Conservation (phyloP, 2,797 vertebrate species). For the Acanthis flammea region DNA sequence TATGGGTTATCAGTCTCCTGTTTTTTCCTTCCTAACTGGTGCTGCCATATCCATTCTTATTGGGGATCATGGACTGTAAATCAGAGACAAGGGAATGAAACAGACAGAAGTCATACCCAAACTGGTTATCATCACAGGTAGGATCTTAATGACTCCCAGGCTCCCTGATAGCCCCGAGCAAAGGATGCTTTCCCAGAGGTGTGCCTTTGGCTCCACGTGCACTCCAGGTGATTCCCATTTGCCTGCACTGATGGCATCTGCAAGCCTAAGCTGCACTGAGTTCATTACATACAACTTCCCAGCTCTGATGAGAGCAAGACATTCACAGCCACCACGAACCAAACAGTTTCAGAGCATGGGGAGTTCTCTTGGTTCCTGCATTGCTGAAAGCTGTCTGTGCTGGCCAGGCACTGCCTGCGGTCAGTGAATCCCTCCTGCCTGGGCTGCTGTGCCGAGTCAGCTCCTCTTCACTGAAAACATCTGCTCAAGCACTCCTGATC, state of each 20-base stretch:
- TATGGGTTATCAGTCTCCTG: background rate
- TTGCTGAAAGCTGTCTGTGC: background rate
- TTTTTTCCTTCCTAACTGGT: background rate
- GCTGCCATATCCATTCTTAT: background rate
- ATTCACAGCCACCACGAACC: background rate
- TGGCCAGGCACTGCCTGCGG: background rate
- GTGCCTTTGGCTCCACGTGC: accelerated
- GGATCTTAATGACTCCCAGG: background rate
- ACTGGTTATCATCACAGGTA: background rate
- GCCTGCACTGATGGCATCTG: background rate
- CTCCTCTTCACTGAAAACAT: background rate
- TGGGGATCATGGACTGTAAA: background rate
- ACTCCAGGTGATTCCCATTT: background rate
- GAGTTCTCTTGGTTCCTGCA: background rate
- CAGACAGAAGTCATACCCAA: background rate
- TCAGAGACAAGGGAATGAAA: background rate
- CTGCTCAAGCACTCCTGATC: background rate
- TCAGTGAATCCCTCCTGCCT: background rate
- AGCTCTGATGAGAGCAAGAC: background rate
- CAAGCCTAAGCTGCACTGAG: background rate
- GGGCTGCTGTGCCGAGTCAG: background rate
- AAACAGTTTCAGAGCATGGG: background rate
- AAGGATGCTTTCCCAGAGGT: background rate
- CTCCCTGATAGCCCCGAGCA: background rate
- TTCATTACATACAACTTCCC: background rate